phyloP scores from a whole-genome alignment of 2,888 invertebrate genomes.

The Leptopilina drosophilae region DNA sequence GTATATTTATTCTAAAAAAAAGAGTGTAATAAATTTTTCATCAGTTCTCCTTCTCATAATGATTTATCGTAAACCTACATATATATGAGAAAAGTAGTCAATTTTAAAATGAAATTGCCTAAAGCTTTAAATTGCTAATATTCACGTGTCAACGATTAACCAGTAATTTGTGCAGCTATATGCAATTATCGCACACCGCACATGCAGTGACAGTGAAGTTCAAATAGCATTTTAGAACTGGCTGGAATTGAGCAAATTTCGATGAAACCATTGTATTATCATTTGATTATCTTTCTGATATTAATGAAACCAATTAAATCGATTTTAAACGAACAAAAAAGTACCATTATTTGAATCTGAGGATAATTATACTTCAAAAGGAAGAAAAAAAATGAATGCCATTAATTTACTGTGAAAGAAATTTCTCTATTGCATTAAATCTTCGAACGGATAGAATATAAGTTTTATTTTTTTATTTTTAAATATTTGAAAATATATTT shows the following conservation, averaged over 20 bases:
- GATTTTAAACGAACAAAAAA: background rate
- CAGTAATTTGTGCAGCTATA: constrained; percentile 2
- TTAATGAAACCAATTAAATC: constrained; percentile 8
- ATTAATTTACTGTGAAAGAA: too few relatives aligned
- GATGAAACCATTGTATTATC: background rate
- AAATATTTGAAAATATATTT: too few relatives aligned
- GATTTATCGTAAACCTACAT: background rate
- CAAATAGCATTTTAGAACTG: constrained; percentile 21
- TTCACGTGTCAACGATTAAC: constrained; percentile 17
- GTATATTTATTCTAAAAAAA: too few relatives aligned
- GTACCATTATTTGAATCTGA: too few relatives aligned
- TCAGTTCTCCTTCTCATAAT: background rate
- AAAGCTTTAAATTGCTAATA: background rate
- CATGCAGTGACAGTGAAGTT: background rate
- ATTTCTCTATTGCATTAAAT: too few relatives aligned
- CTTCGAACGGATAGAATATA: too few relatives aligned
- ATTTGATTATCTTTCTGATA: background rate
- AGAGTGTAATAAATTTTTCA: too few relatives aligned
- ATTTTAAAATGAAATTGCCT: constrained; percentile 2
- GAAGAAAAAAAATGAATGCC: too few relatives aligned
- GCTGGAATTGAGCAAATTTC: constrained; percentile 1
- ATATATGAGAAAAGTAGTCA: background rate
- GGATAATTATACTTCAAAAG: too few relatives aligned
- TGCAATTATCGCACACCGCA: background rate
- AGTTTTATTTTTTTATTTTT: too few relatives aligned